Base-by-base conservation (phyloP, 1,140 invertebrate species). In the Drosophila novamexicana region DNA sequence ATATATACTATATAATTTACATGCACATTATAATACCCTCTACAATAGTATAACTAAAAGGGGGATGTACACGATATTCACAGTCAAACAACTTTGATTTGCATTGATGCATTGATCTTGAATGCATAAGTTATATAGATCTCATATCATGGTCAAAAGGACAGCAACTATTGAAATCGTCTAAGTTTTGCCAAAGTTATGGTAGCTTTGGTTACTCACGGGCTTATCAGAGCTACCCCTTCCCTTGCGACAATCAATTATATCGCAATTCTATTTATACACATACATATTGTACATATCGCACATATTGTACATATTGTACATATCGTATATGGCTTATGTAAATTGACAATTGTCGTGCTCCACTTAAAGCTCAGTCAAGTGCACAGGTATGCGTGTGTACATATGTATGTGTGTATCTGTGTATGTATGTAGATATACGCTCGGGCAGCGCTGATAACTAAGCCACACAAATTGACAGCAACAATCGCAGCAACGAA, bases 291-390 rank as follows among this genome's bases (percentile, higher is more conserved):
- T 4, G 4, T 12, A 40, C 39, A 56, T 18, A 36, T 50, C 22
- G 4, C 4, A 14, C 29, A 32, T 32, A 29, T 12, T 4, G 22
- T 4, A 29, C 22, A 29, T 29, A 5, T 29, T 49, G 6, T 36
- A 14, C 10, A 32, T 32, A 78, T 16, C 16, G 6, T 64, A 69
- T 36, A 50, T 34, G 47, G 37, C 69, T 59, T 77, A 77, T 69
- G 81, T 77, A 80, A 83, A 80, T 69, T 85, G 75, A 14, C 82
- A 85, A 85, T 85, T 85, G 81, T 40, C 75, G 67, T 86, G 79
- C 53, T 71, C 82, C 66, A 81, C 70, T 85, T 79, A 61, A 62
- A 84, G 73, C 74, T 40, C 70, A 49, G 70, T 73, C 70, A 73
- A 68, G 49, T 73, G 70, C 57, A 74, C 37, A 47, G 6, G 9